phyloP scores from a whole-genome alignment of 2,888 invertebrate genomes.

The Shargacucullia verbasci region DNA sequence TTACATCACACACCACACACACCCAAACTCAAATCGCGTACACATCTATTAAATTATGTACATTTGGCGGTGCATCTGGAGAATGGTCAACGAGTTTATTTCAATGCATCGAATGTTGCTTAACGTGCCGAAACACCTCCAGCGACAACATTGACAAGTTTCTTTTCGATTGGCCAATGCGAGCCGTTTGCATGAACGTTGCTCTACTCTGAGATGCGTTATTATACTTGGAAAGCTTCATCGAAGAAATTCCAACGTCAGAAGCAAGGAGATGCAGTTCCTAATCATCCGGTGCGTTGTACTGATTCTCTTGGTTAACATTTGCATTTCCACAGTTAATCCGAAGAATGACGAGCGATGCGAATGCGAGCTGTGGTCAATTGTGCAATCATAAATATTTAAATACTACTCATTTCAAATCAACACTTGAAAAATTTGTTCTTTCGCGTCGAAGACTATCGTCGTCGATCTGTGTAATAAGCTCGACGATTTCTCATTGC shows the following conservation, averaged over 20 bases:
- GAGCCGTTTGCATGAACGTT: slow-evolving; percentile 55
- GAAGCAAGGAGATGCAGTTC: slow-evolving; percentile 36
- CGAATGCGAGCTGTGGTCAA: too few species aligned
- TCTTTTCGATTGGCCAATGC: slow-evolving; percentile 52
- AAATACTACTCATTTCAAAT: too few species aligned
- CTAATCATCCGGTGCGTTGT: slow-evolving; percentile 25
- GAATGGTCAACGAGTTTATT: slow-evolving; percentile 42
- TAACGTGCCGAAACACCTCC: slow-evolving; percentile 48
- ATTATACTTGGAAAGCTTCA: slow-evolving; percentile 53
- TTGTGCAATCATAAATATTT: too few species aligned
- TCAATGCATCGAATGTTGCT: slow-evolving; percentile 32
- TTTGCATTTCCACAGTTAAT: slow-evolving; percentile 25
- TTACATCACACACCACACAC: too few species aligned
- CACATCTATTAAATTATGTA: too few species aligned
- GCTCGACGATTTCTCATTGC: too few species aligned
- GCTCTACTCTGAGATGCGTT: slow-evolving; percentile 53
- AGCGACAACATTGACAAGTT: slow-evolving; percentile 51
- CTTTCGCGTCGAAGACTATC: too few species aligned
- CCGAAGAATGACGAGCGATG: slow-evolving; percentile 49
- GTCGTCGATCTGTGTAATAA: too few species aligned
- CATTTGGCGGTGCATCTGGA: slow-evolving; percentile 40
- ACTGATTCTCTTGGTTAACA: slow-evolving; percentile 30
- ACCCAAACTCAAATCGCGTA: too few species aligned
- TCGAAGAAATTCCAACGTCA: slow-evolving; percentile 50
- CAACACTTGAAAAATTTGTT: too few species aligned